Evolutionary conservation across 1,140 invertebrate species (phyloP), one percentile per base, ranked within the genome.

Genomic region (Wasmannia auropunctata): DNA sequence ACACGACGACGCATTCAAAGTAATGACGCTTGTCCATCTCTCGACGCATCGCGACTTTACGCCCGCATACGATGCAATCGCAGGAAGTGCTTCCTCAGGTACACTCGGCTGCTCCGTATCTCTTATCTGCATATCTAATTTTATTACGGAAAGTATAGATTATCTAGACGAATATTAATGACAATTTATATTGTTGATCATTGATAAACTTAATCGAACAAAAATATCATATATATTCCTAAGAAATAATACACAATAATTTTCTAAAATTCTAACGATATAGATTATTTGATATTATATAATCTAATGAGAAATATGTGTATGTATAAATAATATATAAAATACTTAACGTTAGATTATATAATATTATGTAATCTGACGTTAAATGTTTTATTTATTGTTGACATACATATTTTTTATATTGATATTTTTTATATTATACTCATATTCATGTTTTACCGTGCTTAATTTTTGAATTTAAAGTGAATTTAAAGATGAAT

Each of bases 1-100:
- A 81, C 31, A 31, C 46, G 63, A 70, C 1, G 40, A 16, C 25
- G 51, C 58, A 43, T 83, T 83, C 65, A 58, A 72, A n/a, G 58
- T 81, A 81, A 34, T n/a, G 8, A 56, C 25, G 19, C 67, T 28
- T 8, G 51, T 72, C 58, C 58, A 63, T 79, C 60, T 37, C 43
- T 51, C 14, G 46, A 22, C 16, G 37, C 54, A 49, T n/a, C 43
- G n/a, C 60, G 43, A 81, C 79, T 72, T 81, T 22, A 25, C 49
- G 49, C 22, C 37, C 51, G 37, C 19, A 58, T 81, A 22, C 37
- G 43, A 56, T 56, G 31, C 49, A 70, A 79, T n/a, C 16, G 63
- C 31, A 8, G 0, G 28, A 56, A 72, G 51, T 81, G 25, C n/a
- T 43, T n/a, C 25, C 25, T 43, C 25, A 58, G n/a, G 37, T 58